Conservation (phyloP, 2,113 vertebrate species). For the Cephalopterus ornatus region DNA sequence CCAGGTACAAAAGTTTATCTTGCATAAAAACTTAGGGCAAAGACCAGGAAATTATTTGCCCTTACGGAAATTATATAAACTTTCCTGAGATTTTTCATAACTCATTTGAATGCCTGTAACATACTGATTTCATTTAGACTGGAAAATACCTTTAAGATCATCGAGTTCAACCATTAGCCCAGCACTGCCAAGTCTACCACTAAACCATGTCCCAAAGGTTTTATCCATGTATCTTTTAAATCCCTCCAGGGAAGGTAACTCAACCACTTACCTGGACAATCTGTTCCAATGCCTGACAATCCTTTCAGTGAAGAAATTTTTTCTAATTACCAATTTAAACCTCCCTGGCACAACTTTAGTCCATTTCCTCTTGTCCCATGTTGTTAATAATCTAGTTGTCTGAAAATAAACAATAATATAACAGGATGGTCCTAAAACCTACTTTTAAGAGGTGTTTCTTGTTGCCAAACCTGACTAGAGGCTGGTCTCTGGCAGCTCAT, state of each 20-base stretch:
- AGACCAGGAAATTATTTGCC: not conserved
- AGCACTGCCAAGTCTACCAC: not conserved
- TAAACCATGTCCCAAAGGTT: not conserved
- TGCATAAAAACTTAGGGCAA: not conserved
- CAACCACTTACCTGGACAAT: not conserved
- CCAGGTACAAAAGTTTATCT: not conserved
- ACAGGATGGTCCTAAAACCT: not conserved
- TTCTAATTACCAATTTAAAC: not conserved
- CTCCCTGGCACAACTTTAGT: not conserved
- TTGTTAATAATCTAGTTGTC: not conserved
- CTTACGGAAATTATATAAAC: not conserved
- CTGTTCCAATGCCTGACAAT: not conserved
- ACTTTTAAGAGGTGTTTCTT: not conserved
- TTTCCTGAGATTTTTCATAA: not conserved
- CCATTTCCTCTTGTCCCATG: not conserved
- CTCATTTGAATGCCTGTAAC: not conserved
- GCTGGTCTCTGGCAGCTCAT: rapidly evolving
- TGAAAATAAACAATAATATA: not conserved
- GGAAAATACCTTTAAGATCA: not conserved
- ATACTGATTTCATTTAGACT: not conserved
- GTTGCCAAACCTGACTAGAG: not conserved
- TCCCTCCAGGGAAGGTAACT: not conserved
- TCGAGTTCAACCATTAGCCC: not conserved
- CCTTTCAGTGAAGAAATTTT: not conserved
- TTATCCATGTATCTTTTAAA: too few relatives aligned